A percentile compares a stretch with the other conserved stretches of the same genome.
phyloP scores from a whole-genome alignment of 1,140 invertebrate species.

The Saccostrea echinata region DNA sequence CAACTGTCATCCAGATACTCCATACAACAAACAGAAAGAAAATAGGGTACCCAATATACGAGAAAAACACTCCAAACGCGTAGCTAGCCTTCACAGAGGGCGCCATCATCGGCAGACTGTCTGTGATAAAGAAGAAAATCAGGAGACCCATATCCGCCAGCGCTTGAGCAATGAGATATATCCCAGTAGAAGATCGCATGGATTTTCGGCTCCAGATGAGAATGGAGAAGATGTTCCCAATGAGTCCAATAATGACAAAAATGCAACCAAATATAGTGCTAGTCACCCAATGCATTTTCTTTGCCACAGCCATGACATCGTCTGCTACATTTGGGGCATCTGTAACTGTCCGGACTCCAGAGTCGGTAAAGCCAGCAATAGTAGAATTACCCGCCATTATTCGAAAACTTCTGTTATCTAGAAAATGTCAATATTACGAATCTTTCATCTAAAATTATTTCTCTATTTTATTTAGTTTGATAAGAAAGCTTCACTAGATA shows the following conservation, averaged over 20 bases:
- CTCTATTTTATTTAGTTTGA: too few relatives aligned
- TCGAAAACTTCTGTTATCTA: neutral
- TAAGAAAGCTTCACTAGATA: too few relatives aligned
- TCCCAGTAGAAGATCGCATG: slow-evolving; percentile 68
- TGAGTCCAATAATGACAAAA: slow-evolving; percentile 66
- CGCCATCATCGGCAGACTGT: slow-evolving; percentile 59
- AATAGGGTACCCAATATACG: slow-evolving; percentile 70
- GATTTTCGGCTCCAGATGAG: slow-evolving; percentile 63
- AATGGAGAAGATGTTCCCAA: slow-evolving; percentile 69
- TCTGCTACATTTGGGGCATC: neutral
- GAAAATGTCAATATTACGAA: neutral
- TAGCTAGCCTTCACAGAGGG: slow-evolving; percentile 57
- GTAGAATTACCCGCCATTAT: slow-evolving; percentile 1
- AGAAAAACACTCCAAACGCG: slow-evolving; percentile 66
- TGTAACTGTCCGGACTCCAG: neutral
- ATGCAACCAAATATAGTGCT: slow-evolving; percentile 67
- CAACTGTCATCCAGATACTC: slow-evolving; percentile 73
- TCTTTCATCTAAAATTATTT: neutral
- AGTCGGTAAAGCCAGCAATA: neutral
- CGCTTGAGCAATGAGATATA: slow-evolving; percentile 69
- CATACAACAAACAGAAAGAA: slow-evolving; percentile 66
- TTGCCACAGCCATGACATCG: slow-evolving; percentile 58
- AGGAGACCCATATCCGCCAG: slow-evolving; percentile 65
- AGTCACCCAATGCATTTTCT: slow-evolving; percentile 66
- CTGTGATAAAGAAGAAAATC: slow-evolving; percentile 67